Conservation (phyloP, 53 echinoderm and acorn worm genomes). For the Pentamera pediparva region DNA sequence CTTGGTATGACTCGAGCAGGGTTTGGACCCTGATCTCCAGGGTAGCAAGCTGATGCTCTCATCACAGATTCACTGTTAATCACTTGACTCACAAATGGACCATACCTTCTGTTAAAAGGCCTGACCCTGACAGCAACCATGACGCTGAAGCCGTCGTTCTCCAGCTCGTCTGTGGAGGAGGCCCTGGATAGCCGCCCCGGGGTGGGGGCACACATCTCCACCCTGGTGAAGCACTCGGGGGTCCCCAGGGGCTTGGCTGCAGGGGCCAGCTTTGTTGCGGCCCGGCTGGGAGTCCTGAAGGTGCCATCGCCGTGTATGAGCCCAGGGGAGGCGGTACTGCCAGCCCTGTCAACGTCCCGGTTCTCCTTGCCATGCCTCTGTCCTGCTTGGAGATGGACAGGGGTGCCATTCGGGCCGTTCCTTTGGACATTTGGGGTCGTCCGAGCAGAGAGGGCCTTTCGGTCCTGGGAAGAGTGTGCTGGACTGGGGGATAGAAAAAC, state of each 20-base stretch:
- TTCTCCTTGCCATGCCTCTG: slow-evolving; percentile 29
- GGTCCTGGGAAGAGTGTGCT: neutral
- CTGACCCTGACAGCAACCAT: slow-evolving; percentile 90
- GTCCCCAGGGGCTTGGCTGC: slow-evolving; percentile 35
- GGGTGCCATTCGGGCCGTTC: neutral
- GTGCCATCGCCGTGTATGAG: neutral
- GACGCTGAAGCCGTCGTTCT: slow-evolving; percentile 80
- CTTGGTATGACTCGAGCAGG: no score
- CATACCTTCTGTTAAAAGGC: slow-evolving; percentile 77
- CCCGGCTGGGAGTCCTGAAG: slow-evolving; percentile 4
- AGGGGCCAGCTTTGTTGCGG: neutral
- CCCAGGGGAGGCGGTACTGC: neutral
- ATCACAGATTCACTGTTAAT: neutral
- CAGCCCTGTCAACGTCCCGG: neutral
- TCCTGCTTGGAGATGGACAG: neutral
- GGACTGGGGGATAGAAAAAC: neutral
- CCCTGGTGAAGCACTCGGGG: slow-evolving; percentile 83
- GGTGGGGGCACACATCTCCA: slow-evolving; percentile 73
- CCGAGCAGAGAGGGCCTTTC: slow-evolving; percentile 1
- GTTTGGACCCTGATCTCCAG: no score
- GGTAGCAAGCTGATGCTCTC: no score
- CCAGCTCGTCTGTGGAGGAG: slow-evolving; percentile 25
- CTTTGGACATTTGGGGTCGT: neutral
- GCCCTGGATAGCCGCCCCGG: slow-evolving; percentile 26
- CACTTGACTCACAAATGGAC: no score